Conservation (phyloP, 2,888 invertebrate species). For the Cybosia mesomella region DNA sequence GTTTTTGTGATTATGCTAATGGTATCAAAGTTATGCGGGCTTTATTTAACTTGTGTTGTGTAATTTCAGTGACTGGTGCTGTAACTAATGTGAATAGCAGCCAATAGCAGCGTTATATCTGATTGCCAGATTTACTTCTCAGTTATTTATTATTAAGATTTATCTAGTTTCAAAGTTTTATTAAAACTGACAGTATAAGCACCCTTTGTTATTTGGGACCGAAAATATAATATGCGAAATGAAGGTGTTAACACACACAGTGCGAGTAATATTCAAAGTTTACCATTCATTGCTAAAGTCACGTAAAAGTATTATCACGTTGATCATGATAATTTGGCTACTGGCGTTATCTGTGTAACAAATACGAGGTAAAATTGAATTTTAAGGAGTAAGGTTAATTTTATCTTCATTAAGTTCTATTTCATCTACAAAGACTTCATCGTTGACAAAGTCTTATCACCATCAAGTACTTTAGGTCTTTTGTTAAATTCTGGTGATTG, state of each 20-base stretch:
- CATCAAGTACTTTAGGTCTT: not conserved
- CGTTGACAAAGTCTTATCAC: not conserved
- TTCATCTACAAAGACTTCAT: not conserved
- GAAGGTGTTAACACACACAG: not conserved
- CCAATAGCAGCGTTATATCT: not conserved
- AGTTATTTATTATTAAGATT: no score
- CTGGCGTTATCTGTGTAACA: not conserved
- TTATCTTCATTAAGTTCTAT: not conserved
- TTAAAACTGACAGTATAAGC: no score
- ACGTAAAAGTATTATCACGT: not conserved
- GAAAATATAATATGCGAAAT: no score
- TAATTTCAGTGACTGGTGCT: slow-evolving; percentile 2
- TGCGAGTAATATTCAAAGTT: no score
- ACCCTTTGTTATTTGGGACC: no score
- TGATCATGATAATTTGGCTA: not conserved
- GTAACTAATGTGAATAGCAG: not conserved
- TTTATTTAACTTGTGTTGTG: slow-evolving; percentile 9
- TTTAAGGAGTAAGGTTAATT: not conserved
- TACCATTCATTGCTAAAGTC: not conserved
- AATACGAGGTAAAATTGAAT: not conserved
- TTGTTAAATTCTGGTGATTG: not conserved
- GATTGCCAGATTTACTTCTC: not conserved
- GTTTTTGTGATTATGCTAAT: slow-evolving; percentile 24
- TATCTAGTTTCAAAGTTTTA: no score
- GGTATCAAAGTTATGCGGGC: slow-evolving; percentile 31